A percentile compares a stretch with the other conserved stretches of the same genome.
phyloP scores from a whole-genome alignment of 1,140 invertebrate species.

The Sinonovacula constricta region DNA sequence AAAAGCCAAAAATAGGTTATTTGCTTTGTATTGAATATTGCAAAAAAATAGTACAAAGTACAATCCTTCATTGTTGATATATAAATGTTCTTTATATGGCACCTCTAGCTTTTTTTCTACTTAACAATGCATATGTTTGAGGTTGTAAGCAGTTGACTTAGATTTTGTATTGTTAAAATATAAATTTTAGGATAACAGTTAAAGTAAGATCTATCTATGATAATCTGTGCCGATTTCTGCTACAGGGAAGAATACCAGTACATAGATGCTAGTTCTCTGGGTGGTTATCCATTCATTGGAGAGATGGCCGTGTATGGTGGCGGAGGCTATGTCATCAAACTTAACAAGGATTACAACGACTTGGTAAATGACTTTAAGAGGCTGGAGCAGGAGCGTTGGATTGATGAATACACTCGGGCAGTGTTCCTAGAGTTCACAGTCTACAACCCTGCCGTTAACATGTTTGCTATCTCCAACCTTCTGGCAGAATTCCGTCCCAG shows the following conservation, averaged over 20 bases:
- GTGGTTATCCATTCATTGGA: slow-evolving; percentile 80
- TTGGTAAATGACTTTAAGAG: slow-evolving; percentile 73
- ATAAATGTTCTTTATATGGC: no score
- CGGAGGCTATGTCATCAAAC: slow-evolving; percentile 81
- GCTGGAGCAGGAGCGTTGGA: slow-evolving; percentile 79
- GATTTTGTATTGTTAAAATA: no score
- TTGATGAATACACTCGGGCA: slow-evolving; percentile 81
- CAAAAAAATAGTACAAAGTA: no score
- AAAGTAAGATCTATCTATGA: no score
- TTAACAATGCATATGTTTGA: no score
- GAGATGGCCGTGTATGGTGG: slow-evolving; percentile 80
- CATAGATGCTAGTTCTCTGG: slow-evolving; percentile 70
- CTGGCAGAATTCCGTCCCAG: slow-evolving; percentile 80
- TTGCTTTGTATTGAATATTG: no score
- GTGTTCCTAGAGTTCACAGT: slow-evolving; percentile 82
- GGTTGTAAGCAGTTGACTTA: no score
- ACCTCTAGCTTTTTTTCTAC: no score
- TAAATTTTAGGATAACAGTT: no score
- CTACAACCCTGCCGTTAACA: slow-evolving; percentile 81
- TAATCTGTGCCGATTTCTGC: no score
- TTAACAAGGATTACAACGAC: slow-evolving; percentile 77
- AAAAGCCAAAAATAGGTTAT: no score
- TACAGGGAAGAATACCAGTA: slow-evolving; percentile 76
- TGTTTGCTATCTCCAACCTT: slow-evolving; percentile 80
- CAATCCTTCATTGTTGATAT: no score